phyloP scores from a whole-genome alignment of 2,113 vertebrate genomes.

The Chaetops frenatus region DNA sequence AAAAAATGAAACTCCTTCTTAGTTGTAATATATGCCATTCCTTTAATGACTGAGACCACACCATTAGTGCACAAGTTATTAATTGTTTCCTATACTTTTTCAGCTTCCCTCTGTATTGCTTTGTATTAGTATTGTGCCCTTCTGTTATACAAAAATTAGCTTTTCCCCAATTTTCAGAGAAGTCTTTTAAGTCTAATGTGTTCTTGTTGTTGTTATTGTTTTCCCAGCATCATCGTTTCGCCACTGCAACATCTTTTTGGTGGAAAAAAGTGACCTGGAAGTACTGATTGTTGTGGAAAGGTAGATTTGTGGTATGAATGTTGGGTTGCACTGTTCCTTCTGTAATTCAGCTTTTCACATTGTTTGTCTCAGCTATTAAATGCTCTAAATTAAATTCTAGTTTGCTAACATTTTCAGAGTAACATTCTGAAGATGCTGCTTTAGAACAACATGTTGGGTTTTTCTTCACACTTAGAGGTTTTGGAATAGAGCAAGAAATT shows the following conservation, averaged over 20 bases:
- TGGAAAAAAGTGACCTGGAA: background rate
- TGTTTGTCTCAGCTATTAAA: background rate
- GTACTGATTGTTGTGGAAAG: background rate
- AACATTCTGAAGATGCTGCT: background rate
- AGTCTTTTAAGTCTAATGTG: background rate
- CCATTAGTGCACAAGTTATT: rapidly evolving
- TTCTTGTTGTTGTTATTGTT: background rate
- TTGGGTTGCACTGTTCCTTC: background rate
- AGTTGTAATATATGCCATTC: background rate
- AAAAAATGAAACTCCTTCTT: background rate
- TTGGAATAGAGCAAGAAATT: background rate
- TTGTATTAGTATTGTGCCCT: background rate
- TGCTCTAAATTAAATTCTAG: background rate
- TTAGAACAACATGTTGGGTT: background rate
- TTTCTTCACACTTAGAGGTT: background rate
- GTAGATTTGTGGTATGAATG: background rate
- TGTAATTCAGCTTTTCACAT: background rate
- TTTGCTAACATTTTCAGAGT: background rate
- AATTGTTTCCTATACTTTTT: background rate
- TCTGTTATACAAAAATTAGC: background rate
- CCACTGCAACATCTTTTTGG: slow-evolving; percentile 1
- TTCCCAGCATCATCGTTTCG: background rate
- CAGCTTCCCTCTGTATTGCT: background rate
- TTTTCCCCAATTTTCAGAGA: background rate
- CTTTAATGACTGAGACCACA: background rate